Evolutionary conservation across 2,113 vertebrate species (phyloP).

Genomic region (Actenoides hombroni): DNA sequence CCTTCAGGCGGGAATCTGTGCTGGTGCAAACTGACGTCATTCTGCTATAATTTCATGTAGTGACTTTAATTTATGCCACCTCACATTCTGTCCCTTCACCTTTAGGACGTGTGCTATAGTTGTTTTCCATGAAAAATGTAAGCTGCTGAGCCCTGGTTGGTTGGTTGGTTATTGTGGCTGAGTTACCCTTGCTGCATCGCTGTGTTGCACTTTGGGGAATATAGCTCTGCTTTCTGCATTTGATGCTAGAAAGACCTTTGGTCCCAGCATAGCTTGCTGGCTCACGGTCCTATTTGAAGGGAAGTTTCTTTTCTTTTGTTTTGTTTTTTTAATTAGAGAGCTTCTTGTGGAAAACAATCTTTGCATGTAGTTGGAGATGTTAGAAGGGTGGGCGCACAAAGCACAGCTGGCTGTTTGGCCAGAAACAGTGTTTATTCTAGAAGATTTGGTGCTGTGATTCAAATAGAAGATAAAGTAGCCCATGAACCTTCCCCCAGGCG

Average conservation of each 20-base stretch:
- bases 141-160: background rate
- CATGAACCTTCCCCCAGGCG: background rate
- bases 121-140: background rate
- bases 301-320: background rate
- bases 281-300: background rate
- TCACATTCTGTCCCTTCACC: background rate
- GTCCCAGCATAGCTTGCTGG: background rate
- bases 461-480: conserved; percentile 4
- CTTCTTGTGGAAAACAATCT: background rate
- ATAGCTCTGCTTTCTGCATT: background rate
- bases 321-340: background rate
- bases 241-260: background rate
- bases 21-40: background rate
- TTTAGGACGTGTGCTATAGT: background rate
- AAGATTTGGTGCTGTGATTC: conserved; percentile 1
- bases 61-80: background rate
- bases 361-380: background rate
- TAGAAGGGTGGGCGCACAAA: background rate
- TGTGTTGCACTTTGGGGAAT: background rate
- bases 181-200: background rate
- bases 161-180: background rate
- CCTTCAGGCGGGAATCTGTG: background rate
- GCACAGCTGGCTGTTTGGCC: conserved; percentile 38
- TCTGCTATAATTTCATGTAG: background rate
- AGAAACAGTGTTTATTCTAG: conserved; percentile 26